These are phyloP conservation scores for Rhabdornis inornatus DNA, from an alignment of 2,113 vertebrate genomes.

Conservation along the genomic window DNA sequence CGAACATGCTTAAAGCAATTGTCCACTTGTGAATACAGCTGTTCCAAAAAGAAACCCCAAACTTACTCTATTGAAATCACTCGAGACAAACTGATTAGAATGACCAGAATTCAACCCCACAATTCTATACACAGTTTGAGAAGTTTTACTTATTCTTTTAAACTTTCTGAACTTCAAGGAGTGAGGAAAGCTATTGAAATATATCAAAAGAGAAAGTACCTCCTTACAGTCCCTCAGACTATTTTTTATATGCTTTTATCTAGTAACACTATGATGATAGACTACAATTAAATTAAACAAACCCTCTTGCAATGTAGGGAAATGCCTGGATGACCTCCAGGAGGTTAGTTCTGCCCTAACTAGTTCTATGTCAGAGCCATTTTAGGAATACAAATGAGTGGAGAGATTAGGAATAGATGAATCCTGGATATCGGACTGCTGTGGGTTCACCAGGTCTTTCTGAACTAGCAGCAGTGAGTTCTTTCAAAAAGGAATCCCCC, in stretches of 20 bases:
- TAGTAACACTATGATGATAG: background rate
- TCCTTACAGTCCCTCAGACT: background rate
- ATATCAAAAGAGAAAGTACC: background rate
- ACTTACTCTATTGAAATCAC: background rate
- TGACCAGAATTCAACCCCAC: background rate
- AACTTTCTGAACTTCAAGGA: background rate
- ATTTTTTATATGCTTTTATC: background rate
- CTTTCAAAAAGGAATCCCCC: background rate
- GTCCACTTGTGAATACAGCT: constrained; percentile 1
- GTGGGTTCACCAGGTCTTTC: background rate
- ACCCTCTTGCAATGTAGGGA: background rate
- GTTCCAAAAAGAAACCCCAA: background rate
- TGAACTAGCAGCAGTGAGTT: background rate
- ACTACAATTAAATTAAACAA: constrained; percentile 8
- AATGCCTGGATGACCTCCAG: constrained; percentile 14
- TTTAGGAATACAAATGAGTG: constrained; percentile 8
- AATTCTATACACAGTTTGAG: background rate
- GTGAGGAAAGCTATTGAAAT: background rate
- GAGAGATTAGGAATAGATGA: background rate
- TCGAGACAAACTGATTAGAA: background rate
- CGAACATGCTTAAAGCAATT: background rate
- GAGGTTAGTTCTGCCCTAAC: background rate
- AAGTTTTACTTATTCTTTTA: background rate
- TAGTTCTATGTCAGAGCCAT: background rate
- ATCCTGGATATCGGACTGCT: background rate